A percentile compares a stretch with the other conserved stretches of the same genome.
Conservation (phyloP, 2,797 vertebrate species). For the Valencia hispanica region DNA sequence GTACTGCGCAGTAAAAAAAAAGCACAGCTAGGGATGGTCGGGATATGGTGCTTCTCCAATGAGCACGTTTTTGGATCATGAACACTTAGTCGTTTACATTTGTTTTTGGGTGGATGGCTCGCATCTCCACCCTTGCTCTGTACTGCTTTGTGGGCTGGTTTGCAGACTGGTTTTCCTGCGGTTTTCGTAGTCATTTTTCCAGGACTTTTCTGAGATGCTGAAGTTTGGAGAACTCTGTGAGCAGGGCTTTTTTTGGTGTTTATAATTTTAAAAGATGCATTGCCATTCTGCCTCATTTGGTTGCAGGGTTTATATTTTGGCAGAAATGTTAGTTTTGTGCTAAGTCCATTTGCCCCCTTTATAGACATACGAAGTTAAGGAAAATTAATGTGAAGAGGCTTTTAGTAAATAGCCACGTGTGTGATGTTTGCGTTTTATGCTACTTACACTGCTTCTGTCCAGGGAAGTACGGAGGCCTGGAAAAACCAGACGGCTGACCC, state of each 20-base stretch:
- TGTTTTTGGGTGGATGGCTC: background rate
- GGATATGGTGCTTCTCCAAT: background rate
- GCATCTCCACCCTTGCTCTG: background rate
- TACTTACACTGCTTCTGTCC: constrained; percentile 22
- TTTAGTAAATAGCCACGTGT: background rate
- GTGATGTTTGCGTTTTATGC: background rate
- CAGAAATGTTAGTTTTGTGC: background rate
- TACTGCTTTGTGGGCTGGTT: background rate
- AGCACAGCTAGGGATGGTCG: background rate
- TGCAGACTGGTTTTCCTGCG: background rate
- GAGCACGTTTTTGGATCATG: background rate
- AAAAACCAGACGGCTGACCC: background rate
- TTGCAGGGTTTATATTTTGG: background rate
- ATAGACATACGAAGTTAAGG: background rate
- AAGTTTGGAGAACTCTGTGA: constrained; percentile 1
- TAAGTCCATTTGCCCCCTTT: background rate
- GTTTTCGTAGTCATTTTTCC: background rate
- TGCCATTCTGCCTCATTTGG: background rate
- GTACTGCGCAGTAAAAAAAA: background rate
- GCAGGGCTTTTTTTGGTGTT: background rate
- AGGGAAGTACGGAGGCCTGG: background rate
- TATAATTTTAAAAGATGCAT: background rate
- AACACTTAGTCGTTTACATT: background rate
- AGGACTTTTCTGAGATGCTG: background rate
- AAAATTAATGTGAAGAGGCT: background rate